Percentiles rank a stretch among this genome's conserved stretches.
Evolutionary conservation across 2,888 invertebrate genomes (phyloP).

Genomic region (Spilosoma lubricipeda): DNA sequence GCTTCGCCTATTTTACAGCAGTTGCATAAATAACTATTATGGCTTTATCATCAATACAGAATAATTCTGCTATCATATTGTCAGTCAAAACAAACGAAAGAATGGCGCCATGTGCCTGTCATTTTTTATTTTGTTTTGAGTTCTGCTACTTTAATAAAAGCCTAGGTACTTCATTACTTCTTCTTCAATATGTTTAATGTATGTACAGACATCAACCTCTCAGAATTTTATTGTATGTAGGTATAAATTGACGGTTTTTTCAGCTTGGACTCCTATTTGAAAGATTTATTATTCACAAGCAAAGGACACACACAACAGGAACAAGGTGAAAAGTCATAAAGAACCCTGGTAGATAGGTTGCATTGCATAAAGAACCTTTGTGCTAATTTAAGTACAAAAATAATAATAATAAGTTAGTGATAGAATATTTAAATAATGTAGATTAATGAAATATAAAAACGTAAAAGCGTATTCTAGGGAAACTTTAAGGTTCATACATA

Average conservation of each 20-base stretch:
- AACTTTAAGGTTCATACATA: conserved; percentile 76
- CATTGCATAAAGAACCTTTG: no score
- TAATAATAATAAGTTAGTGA: neutral
- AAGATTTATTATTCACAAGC: neutral
- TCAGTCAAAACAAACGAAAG: no score
- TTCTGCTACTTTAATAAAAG: no score
- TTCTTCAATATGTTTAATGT: no score
- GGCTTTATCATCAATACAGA: neutral
- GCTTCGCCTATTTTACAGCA: no score
- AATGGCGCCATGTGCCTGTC: neutral
- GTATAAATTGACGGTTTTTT: neutral
- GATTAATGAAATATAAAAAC: neutral
- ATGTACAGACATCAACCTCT: no score
- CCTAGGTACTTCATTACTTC: no score
- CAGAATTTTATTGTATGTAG: no score
- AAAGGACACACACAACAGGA: neutral
- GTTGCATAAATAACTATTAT: no score
- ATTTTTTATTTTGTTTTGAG: neutral
- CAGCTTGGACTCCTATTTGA: neutral
- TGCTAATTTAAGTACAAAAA: neutral
- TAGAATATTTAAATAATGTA: neutral
- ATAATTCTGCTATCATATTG: neutral
- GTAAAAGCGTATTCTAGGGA: neutral
- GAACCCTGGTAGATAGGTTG: neutral
- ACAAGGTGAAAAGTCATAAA: neutral